Conservation (phyloP, 2,113 vertebrate species). For the Erythrolamprus reginae region DNA sequence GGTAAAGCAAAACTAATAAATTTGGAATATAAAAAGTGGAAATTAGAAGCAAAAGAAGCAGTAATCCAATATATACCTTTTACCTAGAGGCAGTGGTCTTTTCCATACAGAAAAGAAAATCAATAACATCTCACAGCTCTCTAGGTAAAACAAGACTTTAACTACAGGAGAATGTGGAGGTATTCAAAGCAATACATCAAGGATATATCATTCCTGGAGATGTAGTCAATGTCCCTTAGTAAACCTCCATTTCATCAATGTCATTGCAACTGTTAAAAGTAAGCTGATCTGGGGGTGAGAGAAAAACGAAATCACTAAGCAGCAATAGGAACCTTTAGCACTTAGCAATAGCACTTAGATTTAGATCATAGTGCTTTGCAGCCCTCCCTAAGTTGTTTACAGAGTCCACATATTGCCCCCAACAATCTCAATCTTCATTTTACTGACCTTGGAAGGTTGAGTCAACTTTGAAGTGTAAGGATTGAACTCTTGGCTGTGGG, state of each 20-base stretch:
- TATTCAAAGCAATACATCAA: conserved; percentile 34
- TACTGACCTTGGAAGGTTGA: not conserved
- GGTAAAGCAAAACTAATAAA: not conserved
- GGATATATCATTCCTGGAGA: conserved; percentile 49
- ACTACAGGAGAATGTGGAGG: not conserved
- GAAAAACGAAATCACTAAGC: conserved; percentile 9
- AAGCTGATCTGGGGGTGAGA: conserved; percentile 38
- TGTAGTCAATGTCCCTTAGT: conserved; percentile 54
- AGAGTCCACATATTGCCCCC: not conserved
- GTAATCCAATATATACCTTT: conserved; percentile 19
- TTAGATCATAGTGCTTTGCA: not conserved
- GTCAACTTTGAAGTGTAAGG: not conserved
- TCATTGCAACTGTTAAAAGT: conserved; percentile 34
- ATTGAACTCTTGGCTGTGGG: not conserved
- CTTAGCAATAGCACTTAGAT: not conserved
- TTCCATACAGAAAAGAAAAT: conserved; percentile 25
- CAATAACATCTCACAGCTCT: conserved; percentile 38
- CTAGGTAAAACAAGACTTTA: conserved; percentile 37
- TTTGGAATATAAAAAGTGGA: conserved; percentile 24
- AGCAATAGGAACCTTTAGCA: conserved; percentile 4
- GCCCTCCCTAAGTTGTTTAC: not conserved
- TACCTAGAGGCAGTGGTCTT: conserved; percentile 9
- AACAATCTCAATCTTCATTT: not conserved
- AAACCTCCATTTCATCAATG: conserved; percentile 39
- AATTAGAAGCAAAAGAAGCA: conserved; percentile 24